Evolutionary conservation across 2,888 invertebrate genomes (phyloP), one percentile per base, ranked within the genome.

Genomic region (Clistopyga incitator): DNA sequence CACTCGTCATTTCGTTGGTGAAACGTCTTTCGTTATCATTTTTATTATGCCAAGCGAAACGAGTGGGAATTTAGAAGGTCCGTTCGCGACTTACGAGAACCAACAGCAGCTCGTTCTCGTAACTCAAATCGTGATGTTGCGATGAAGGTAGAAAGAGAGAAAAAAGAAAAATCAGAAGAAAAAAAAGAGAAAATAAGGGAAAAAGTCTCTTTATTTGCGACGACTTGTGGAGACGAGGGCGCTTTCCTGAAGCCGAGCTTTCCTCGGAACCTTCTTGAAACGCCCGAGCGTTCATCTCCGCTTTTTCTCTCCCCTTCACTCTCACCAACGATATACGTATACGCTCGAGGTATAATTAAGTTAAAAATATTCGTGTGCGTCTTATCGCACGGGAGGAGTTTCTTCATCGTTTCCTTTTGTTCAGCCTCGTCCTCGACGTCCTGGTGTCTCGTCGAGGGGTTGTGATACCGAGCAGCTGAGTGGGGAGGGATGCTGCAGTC

Each of bases 341-440:
- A 64, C 65, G 72, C 65, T 72, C 52, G 80, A 68, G 74, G 64
- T 82, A 87, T 91, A 92, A 91, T 92, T 91, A 91, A 90, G 91
- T 90, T 89, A 88, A 89, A 90, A 91, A 90, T 90, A 91, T 91
- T 91, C 87, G 85, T 85, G 81, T 79, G 84, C 86, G 86, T 86
- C 88, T 89, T 89, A 89, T 89, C 88, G 71, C 47, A 23, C 50
- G 42, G 52, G 71, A 64, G 72, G 84, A 78, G 67, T 85, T 87
- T 78, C 81, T 68, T 78, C 70, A 23, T 75, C 47, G 61, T 47
- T 70, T 54, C 74, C 77, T 77, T 70, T 79, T 79, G 83, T 84
- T 77, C 67, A 20, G 34, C 61, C 38, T 59, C 61, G 45, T 59
- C 72, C 8, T 61, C 23, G 42, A 25, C 67, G 56, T 59, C 47